Base-by-base conservation (phyloP, 1,140 invertebrate genomes). In the Eulimnadia texana region DNA sequence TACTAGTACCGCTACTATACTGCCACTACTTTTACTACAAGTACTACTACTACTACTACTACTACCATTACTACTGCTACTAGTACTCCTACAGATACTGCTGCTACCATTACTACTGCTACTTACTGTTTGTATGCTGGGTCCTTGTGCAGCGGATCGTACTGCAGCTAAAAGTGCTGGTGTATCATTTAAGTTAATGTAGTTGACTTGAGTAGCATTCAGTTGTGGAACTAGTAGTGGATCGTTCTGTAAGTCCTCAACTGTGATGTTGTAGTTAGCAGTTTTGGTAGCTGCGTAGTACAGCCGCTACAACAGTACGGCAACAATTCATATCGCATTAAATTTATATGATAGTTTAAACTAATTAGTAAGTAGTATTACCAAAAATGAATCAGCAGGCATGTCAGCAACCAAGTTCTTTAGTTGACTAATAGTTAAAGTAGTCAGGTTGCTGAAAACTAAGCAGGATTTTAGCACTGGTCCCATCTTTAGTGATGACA, bases 91-190 rank as follows among this genome's bases (percentile, higher is more conserved):
- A n/a, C n/a, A n/a, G n/a, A n/a, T n/a, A n/a, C n/a, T n/a, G n/a
- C n/a, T n/a, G n/a, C n/a, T n/a, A n/a, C n/a, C n/a, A n/a, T n/a
- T n/a, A n/a, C n/a, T n/a, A n/a, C n/a, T n/a, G n/a, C 0, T 10
- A 3, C 11, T 20, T 60, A 60, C 59, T 29, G 47, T 50, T 27
- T 60, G 59, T 16, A 60, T 24, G 16, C 19, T 24, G 6, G 59
- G 59, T 52, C 59, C 59, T 27, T 60, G 59, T 27, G 59, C 59
- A 23, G 33, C 47, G 3, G 22, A 27, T 16, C 59, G 9, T 24
- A 60, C 23, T 1, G 59, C 50, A 25, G 25, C 16, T 19, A 51
- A 13, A 10, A 50, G 27, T 20, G 22, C 20, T 1, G 59, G 47
- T 13, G 49, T 60, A 23, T 60, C 59, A 3, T 3, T n/a, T 16